Percentiles rank a stretch among this genome's conserved stretches.
These are phyloP conservation scores for Varanus salvator DNA, from an alignment of 2,113 vertebrate genomes.

Conservation along the genomic window DNA sequence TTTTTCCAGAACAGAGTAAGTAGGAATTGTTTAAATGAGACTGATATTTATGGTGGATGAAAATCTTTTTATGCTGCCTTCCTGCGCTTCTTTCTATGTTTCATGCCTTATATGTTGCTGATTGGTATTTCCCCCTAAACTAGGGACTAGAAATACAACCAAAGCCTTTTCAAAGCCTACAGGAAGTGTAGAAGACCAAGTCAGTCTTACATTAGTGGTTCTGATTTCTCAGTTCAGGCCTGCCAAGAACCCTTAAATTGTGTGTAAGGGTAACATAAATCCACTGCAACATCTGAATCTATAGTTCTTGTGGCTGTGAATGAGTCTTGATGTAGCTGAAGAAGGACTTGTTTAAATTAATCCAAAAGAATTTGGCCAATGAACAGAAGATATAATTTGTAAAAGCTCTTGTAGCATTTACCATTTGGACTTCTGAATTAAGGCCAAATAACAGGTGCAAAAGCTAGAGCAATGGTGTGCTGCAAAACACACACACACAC, in stretches of 20 bases:
- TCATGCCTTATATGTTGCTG: slow-evolving; percentile 15
- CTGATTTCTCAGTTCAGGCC: not conserved
- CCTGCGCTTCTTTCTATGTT: not conserved
- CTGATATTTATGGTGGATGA: not conserved
- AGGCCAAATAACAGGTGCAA: not conserved
- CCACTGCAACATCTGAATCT: not conserved
- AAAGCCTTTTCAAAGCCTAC: not conserved
- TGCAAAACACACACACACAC: no score
- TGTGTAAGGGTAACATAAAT: not conserved
- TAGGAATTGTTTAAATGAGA: not conserved
- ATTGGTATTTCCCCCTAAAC: not conserved
- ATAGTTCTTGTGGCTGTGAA: not conserved
- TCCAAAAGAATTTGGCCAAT: slow-evolving; percentile 3
- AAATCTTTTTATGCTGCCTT: not conserved
- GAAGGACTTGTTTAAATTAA: not conserved
- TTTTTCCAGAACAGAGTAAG: not conserved
- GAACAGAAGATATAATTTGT: not conserved
- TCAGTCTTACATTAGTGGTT: not conserved
- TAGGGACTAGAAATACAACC: not conserved
- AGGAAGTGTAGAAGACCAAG: not conserved
- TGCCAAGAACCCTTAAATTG: not conserved
- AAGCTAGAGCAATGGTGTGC: no score
- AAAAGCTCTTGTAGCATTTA: slow-evolving; percentile 18
- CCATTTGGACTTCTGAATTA: not conserved
- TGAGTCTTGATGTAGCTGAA: not conserved